Conservation (phyloP, 2,797 vertebrate genomes). For the Melanotaenia parkinsoni region DNA sequence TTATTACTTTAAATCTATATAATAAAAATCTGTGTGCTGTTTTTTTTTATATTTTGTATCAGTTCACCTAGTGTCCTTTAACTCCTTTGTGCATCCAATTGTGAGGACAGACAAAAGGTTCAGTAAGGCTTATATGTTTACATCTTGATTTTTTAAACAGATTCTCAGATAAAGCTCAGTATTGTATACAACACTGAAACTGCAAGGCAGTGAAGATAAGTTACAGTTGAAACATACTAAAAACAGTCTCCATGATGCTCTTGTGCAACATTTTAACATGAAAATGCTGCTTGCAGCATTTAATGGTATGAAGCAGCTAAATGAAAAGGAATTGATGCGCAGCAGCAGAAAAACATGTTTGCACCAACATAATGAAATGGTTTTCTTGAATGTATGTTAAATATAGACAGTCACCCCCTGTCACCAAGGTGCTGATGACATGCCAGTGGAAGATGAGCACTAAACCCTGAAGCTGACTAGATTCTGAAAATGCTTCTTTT, state of each 20-base stretch:
- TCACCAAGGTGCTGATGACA: constrained; percentile 47
- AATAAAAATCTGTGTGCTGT: not conserved
- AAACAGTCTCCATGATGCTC: not conserved
- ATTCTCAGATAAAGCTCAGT: not conserved
- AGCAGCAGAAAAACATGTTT: constrained; percentile 1
- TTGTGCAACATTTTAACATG: not conserved
- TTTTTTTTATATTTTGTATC: not conserved
- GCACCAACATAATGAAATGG: constrained; percentile 8
- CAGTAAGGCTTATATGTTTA: not conserved
- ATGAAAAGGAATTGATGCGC: not conserved
- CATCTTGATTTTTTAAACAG: not conserved
- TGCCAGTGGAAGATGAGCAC: constrained; percentile 25
- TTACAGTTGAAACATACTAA: not conserved
- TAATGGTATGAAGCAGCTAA: constrained; percentile 3
- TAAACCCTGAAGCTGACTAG: constrained; percentile 4
- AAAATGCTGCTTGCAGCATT: not conserved
- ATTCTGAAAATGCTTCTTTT: constrained; percentile 36
- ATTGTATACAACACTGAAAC: not conserved
- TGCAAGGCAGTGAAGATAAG: not conserved
- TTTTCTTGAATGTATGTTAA: constrained; percentile 40
- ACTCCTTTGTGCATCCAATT: not conserved
- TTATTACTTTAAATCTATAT: not conserved
- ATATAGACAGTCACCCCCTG: constrained; percentile 43
- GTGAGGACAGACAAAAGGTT: not conserved
- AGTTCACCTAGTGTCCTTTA: not conserved